Base-by-base conservation (phyloP, 2,797 vertebrate species). In the Lepus oiostolus region DNA sequence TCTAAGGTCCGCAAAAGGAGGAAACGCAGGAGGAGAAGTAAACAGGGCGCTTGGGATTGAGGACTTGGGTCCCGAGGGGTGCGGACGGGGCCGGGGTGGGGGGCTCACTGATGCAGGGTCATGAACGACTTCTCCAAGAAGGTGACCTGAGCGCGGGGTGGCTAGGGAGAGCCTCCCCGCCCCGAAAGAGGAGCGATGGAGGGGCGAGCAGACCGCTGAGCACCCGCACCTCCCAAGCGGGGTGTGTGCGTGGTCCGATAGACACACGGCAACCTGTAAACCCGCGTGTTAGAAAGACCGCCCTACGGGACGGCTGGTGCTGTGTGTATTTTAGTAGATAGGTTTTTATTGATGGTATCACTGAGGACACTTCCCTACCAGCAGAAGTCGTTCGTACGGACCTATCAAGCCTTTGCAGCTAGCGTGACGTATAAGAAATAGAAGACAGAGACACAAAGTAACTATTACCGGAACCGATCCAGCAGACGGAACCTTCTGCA, bases 381-480 rank as follows among this genome's bases (percentile, higher is more conserved):
- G 35, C 60, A 62, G 81, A 95, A 89, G 77, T 79, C 32, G 28
- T 75, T 87, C 72, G 65, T 4, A 72, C 88, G 35, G 90, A 68
- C 88, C 52, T 85, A 2, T 58, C 58, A 52, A 65, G 65, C 35
- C 19, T 93, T 88, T 70, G 10, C 4, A 35, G 35, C 35, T 35
- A 35, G 35, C 35, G 35, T 35, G 35, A 35, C 35, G 35, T 4
- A 35, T 35, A 35, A 35, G 85, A 93, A 71, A 92, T 42, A 21
- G 16, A 17, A 21, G 60, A 28, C 22, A 70, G 26, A 52, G 54
- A 68, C 72, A 92, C n/a, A 17, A 90, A 88, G 60, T 79, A 50
- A 85, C 26, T 75, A 88, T 9, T 47, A 35, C 35, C 4, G 42
- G 7, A 42, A 62, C 28, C 86, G 82, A 91, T 75, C 42, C 58